These are phyloP conservation scores for Lerema accius DNA, from an alignment of 1,140 invertebrate species.

Conservation along the genomic window DNA sequence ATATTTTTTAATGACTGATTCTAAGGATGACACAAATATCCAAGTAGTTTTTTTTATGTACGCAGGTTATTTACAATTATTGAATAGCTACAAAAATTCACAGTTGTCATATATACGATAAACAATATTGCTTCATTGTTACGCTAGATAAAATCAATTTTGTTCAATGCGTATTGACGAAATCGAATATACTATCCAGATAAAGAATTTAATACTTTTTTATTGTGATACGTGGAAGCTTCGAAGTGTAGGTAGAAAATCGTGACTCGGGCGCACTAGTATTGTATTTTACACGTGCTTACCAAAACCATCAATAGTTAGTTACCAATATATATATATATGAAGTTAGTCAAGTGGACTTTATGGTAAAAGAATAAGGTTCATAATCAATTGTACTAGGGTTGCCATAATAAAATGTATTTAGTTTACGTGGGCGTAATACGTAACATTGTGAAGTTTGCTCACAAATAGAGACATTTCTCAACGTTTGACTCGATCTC, in stretches of 20 bases:
- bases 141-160: background rate
- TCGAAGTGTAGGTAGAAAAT: conserved; percentile 25
- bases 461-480: conserved; percentile 68
- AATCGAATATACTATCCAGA: background rate
- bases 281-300: conserved; percentile 41
- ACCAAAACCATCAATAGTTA: conserved; percentile 21
- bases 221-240: conserved; percentile 1
- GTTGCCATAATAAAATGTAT: conserved; percentile 4
- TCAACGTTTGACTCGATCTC: conserved; percentile 59
- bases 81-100: too few relatives aligned
- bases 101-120: too few relatives aligned
- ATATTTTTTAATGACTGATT: too few relatives aligned
- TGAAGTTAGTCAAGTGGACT: conserved; percentile 15
- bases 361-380: conserved; percentile 10
- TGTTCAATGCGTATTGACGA: background rate
- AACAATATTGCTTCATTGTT: too few relatives aligned
- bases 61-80: too few relatives aligned
- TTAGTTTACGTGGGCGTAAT: conserved; percentile 52
- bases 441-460: conserved; percentile 52
- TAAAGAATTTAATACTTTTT: conserved; percentile 1
- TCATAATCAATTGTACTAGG: background rate
- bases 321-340: too few relatives aligned
- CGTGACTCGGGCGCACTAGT: conserved; percentile 22
- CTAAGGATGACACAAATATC: too few relatives aligned
- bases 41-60: too few relatives aligned